phyloP scores from a whole-genome alignment of 1,140 invertebrate genomes.

The Stratiolaelaps scimitus region DNA sequence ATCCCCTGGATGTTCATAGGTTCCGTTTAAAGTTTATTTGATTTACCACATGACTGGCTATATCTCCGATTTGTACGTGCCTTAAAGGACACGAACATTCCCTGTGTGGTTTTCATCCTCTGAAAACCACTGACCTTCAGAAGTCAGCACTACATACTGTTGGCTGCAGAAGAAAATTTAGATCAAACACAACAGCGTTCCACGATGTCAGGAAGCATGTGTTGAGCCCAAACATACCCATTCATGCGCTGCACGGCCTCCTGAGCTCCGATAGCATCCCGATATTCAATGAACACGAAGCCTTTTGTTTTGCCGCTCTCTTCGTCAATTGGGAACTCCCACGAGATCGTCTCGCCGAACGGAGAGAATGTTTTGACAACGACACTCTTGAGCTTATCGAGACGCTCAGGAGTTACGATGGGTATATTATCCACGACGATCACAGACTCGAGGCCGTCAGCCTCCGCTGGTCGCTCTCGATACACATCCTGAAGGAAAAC shows the following conservation, averaged over 20 bases:
- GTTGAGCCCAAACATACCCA: slow-evolving; percentile 91
- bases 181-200: too few species aligned
- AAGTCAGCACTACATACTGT: too few species aligned
- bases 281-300: slow-evolving; percentile 82
- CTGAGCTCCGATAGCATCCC: slow-evolving; percentile 60
- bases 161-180: too few species aligned
- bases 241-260: slow-evolving; percentile 76
- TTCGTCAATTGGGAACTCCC: slow-evolving; percentile 71
- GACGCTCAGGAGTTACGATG: slow-evolving; percentile 70
- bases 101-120: too few species aligned
- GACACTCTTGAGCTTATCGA: slow-evolving; percentile 84
- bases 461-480: slow-evolving; percentile 72
- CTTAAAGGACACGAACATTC: too few species aligned
- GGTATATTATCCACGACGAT: slow-evolving; percentile 94
- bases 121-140: too few species aligned
- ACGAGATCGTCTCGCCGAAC: slow-evolving; percentile 77
- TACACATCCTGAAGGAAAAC: slow-evolving; percentile 76
- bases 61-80: too few species aligned
- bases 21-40: too few species aligned
- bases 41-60: too few species aligned
- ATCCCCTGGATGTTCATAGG: too few species aligned
- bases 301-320: slow-evolving; percentile 70
- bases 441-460: slow-evolving; percentile 86
- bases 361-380: slow-evolving; percentile 82
- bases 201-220: slow-evolving; percentile 51